Conservation (phyloP, 2,888 invertebrate species). For the Synergus japonicus region DNA sequence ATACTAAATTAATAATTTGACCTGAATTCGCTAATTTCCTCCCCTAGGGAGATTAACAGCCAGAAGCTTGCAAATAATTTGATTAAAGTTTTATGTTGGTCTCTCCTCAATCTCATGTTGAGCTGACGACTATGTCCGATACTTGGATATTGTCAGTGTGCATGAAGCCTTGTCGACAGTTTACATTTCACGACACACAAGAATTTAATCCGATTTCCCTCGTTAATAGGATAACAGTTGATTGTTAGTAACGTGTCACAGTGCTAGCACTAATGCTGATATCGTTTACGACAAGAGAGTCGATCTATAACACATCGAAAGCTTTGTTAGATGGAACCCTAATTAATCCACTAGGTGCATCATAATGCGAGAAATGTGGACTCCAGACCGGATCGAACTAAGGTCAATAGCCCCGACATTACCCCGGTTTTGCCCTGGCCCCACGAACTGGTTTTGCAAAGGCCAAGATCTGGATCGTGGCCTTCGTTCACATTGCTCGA, state of each 20-base stretch:
- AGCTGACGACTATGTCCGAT: not conserved
- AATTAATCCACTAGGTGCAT: slow-evolving; percentile 52
- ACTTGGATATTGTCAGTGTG: not conserved
- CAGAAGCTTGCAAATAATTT: not conserved
- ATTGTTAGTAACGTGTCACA: slow-evolving; percentile 40
- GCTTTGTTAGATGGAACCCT: slow-evolving; percentile 46
- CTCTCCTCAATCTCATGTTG: not conserved
- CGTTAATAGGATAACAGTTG: slow-evolving; percentile 29
- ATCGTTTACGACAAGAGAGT: slow-evolving; percentile 48
- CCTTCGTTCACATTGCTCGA: slow-evolving; percentile 58
- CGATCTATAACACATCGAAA: slow-evolving; percentile 48
- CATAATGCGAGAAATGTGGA: slow-evolving; percentile 53
- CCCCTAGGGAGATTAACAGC: not conserved
- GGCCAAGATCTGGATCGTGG: slow-evolving; percentile 71
- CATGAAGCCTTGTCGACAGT: not conserved
- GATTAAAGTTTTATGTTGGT: not conserved
- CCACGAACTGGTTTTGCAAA: slow-evolving; percentile 67
- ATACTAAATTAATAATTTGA: too few relatives aligned
- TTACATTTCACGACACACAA: slow-evolving; percentile 10
- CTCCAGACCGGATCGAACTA: slow-evolving; percentile 52
- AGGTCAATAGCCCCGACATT: slow-evolving; percentile 62
- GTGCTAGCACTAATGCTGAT: slow-evolving; percentile 45
- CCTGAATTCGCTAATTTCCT: not conserved
- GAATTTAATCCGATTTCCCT: not conserved
- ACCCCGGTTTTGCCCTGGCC: slow-evolving; percentile 54